Conservation (phyloP, 2,797 vertebrate genomes). For the Hyperoplus lanceolatus region DNA sequence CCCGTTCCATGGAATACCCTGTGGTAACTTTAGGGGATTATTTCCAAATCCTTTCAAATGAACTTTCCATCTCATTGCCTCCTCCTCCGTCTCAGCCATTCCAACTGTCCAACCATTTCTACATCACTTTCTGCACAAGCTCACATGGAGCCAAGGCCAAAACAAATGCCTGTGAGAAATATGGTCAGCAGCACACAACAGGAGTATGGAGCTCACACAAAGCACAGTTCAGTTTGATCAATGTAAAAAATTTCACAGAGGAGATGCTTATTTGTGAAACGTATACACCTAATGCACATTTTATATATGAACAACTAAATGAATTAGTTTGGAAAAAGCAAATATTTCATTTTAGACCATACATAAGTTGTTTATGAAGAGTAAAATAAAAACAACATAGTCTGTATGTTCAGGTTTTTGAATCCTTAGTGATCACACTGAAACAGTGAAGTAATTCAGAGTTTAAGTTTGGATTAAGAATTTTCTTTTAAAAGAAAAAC, state of each 20-base stretch:
- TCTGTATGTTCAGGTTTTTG: background rate
- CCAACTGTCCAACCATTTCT: slow-evolving; percentile 87
- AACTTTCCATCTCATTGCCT: slow-evolving; percentile 86
- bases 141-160: slow-evolving; percentile 54
- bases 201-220: slow-evolving; percentile 11
- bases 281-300: background rate
- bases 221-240: background rate
- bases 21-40: slow-evolving; percentile 86
- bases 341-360: background rate
- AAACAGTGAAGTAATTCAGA: slow-evolving; percentile 85
- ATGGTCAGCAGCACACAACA: slow-evolving; percentile 29
- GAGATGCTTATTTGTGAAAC: background rate
- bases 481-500: slow-evolving; percentile 85
- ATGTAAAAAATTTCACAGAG: background rate
- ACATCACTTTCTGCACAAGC: slow-evolving; percentile 84
- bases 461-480: slow-evolving; percentile 84
- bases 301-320: background rate
- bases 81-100: slow-evolving; percentile 85
- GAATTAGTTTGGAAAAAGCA: background rate
- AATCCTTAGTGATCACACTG: slow-evolving; percentile 49
- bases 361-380: background rate
- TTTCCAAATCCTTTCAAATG: slow-evolving; percentile 86
- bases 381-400: background rate
- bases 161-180: slow-evolving; percentile 80
- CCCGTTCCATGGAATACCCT: slow-evolving; percentile 78